Conservation (phyloP, 2,113 vertebrate genomes). For the Pholis gunnellus region DNA sequence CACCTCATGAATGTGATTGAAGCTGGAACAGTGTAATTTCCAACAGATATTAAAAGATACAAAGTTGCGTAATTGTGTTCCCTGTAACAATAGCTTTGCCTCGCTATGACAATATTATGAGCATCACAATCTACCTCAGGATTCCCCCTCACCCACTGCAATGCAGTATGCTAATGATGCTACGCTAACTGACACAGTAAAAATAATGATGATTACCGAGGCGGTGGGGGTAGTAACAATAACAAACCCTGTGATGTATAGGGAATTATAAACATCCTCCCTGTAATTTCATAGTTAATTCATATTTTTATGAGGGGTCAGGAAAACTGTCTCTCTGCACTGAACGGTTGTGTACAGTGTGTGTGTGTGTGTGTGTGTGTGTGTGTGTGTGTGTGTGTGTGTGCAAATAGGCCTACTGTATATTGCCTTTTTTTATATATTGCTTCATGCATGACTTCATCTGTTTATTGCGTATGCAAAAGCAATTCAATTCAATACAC, state of each 20-base stretch:
- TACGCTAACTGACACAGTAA: slow-evolving; percentile 62
- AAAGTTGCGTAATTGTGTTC: slow-evolving; percentile 56
- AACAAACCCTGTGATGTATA: slow-evolving; percentile 59
- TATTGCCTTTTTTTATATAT: slow-evolving; percentile 10
- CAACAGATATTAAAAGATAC: slow-evolving; percentile 66
- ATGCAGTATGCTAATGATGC: slow-evolving; percentile 69
- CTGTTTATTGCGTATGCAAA: slow-evolving; percentile 13
- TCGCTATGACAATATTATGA: slow-evolving; percentile 43
- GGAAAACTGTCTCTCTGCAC: slow-evolving; percentile 29
- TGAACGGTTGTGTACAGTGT: not conserved
- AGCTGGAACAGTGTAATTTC: slow-evolving; percentile 50
- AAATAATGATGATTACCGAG: slow-evolving; percentile 69
- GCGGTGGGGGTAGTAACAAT: slow-evolving; percentile 43
- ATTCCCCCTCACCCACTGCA: slow-evolving; percentile 48
- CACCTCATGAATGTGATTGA: slow-evolving; percentile 62
- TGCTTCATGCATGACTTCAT: slow-evolving; percentile 37
- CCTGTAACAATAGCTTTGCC: slow-evolving; percentile 44
- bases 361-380: slow-evolving; percentile 10
- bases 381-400: slow-evolving; percentile 11
- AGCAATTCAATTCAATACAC: not conserved
- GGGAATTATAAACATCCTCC: slow-evolving; percentile 55
- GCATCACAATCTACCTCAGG: slow-evolving; percentile 44
- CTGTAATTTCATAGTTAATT: slow-evolving; percentile 55
- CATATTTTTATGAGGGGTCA: slow-evolving; percentile 26
- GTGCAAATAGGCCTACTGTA: slow-evolving; percentile 6